phyloP scores from a whole-genome alignment of 1,140 invertebrate species.

The Riptortus pedestris region DNA sequence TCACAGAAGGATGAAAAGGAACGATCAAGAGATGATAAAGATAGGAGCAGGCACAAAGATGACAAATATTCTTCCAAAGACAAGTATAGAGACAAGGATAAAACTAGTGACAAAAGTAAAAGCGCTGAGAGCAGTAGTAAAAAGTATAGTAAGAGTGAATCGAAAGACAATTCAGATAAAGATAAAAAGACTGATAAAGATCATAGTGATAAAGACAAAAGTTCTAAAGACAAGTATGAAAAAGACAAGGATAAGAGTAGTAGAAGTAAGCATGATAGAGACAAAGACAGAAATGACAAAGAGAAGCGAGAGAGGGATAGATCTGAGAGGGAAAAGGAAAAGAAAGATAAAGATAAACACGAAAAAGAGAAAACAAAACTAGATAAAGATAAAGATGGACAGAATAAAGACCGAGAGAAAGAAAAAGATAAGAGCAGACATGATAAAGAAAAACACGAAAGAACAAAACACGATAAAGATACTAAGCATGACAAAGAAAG shows the following conservation, averaged over 20 bases:
- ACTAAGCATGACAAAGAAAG: slow-evolving; percentile 1
- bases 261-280: slow-evolving; percentile 34
- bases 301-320: slow-evolving; percentile 11
- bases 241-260: slow-evolving; percentile 16
- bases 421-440: slow-evolving; percentile 17
- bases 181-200: slow-evolving; percentile 29
- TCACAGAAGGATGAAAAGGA: slow-evolving; percentile 36
- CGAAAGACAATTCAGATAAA: slow-evolving; percentile 29
- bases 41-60: slow-evolving; percentile 33
- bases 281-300: slow-evolving; percentile 30
- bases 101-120: slow-evolving; percentile 14
- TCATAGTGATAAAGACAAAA: slow-evolving; percentile 32
- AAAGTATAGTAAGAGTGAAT: slow-evolving; percentile 24
- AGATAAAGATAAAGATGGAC: slow-evolving; percentile 16
- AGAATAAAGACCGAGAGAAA: slow-evolving; percentile 1
- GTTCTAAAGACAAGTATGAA: slow-evolving; percentile 9
- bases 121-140: slow-evolving; percentile 5
- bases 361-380: slow-evolving; percentile 15
- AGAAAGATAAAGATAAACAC: background rate
- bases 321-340: slow-evolving; percentile 3
- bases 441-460: slow-evolving; percentile 16
- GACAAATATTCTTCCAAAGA: slow-evolving; percentile 19
- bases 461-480: slow-evolving; percentile 4
- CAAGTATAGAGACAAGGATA: slow-evolving; percentile 26
- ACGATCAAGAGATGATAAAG: slow-evolving; percentile 37